Base-by-base conservation (phyloP, 2,797 vertebrate species). In the Telmatherina bonti region DNA sequence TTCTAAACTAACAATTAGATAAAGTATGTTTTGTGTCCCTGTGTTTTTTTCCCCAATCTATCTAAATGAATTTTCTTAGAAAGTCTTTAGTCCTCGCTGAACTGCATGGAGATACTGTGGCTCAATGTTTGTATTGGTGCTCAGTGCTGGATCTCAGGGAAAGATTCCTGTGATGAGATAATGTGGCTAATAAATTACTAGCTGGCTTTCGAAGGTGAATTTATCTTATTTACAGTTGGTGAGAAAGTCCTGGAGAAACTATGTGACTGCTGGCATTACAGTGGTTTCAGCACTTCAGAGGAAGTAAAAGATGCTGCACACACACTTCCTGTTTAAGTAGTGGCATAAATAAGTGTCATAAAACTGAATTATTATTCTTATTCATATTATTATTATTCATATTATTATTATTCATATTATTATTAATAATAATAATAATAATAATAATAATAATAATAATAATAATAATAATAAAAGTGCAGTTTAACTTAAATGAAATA, bases 151-250 rank as follows among this genome's bases (percentile, higher is more conserved):
- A 43, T 55, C 56, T 58, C 35, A 35, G 7, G 35, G 27, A 61
- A 43, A 62, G 67, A 83, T 87, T 78, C 79, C 67, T 65, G 52
- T 8, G 54, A 27, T 12, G 56, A 80, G 85, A 86, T 82, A 81
- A 84, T 72, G 20, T 70, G 57, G 81, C 84, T 71, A 88, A 86
- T 88, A 62, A 86, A 51, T 82, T 62, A 84, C 76, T 52, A 30
- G 22, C 45, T 61, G 27, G 11, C 45, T 64, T 56, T 57, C 45
- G 63, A 1, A 3, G 31, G 26, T 53, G 22, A 76, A 51, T 52
- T 27, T 12, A 24, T 20, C 29, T 20, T 15, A 24, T 56, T 51
- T 30, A 20, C 22, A 47, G 31, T 11, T 36, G 36, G 18, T 27
- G 68, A 53, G 33, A 66, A 54, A 27, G 7, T 56, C 12, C 29